Evolutionary conservation across 2,888 invertebrate species (phyloP).

Genomic region (Hemicrepidius hirtus): DNA sequence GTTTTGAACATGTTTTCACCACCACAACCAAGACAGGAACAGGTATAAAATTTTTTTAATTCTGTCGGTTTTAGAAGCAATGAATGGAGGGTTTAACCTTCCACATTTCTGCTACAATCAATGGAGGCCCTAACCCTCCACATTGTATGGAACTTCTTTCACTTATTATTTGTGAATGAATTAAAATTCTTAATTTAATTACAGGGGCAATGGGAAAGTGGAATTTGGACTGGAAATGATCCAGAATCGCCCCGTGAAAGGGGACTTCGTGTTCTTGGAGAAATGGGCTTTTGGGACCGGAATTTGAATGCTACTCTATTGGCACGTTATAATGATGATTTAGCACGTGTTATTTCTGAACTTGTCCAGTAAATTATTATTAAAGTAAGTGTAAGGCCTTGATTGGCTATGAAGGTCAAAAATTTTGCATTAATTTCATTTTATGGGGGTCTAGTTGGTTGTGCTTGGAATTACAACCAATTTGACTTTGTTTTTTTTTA

Average conservation of each 20-base stretch:
- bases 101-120: no score
- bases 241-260: constrained; percentile 65
- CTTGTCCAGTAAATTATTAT: constrained; percentile 59
- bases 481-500: no score
- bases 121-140: no score
- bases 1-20: constrained; percentile 70
- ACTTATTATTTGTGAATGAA: no score
- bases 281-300: constrained; percentile 71
- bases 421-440: no score
- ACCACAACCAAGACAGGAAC: constrained; percentile 9
- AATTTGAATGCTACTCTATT: constrained; percentile 70
- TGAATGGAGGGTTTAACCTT: no score
- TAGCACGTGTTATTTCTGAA: constrained; percentile 69
- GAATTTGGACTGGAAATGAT: constrained; percentile 65
- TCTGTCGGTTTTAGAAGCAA: no score
- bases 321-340: constrained; percentile 69
- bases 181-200: constrained; percentile 19
- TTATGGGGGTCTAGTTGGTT: no score
- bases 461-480: no score
- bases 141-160: no score
- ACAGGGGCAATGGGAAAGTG: constrained; percentile 65
- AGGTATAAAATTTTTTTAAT: constrained; percentile 5
- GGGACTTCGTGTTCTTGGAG: constrained; percentile 66
- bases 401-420: no score
- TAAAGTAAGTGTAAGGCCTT: no score